Evolutionary conservation across 2,888 invertebrate genomes (phyloP).

Genomic region (Lasioglossum pauxillum): DNA sequence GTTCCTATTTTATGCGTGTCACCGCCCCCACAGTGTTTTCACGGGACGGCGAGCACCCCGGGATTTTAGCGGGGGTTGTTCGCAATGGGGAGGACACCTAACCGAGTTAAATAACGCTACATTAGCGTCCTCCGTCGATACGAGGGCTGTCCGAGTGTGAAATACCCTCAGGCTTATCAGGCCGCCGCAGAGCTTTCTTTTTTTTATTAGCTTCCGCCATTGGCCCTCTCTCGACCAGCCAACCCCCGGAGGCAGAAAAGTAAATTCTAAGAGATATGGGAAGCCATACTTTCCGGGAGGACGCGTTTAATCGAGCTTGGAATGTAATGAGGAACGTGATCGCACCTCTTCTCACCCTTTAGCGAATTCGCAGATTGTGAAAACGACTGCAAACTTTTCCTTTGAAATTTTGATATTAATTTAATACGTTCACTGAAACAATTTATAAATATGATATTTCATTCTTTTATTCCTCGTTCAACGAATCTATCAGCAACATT

Average conservation of each 20-base stretch:
- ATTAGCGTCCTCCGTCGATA: constrained; percentile 81
- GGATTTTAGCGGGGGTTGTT: constrained; percentile 63
- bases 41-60: constrained; percentile 83
- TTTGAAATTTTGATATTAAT: not conserved
- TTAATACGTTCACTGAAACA: not conserved
- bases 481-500: not conserved
- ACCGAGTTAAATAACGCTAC: constrained; percentile 84
- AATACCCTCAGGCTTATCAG: constrained; percentile 84
- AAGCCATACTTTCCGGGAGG: constrained; percentile 37
- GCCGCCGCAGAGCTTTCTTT: constrained; percentile 78
- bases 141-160: constrained; percentile 83
- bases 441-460: not conserved
- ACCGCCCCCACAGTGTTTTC: constrained; percentile 83
- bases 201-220: constrained; percentile 74
- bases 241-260: constrained; percentile 8
- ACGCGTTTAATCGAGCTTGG: constrained; percentile 56
- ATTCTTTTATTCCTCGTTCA: not conserved
- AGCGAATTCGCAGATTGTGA: not conserved
- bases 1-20: constrained; percentile 80
- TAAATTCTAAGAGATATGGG: constrained; percentile 21
- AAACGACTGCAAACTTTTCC: not conserved
- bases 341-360: not conserved
- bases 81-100: constrained; percentile 71
- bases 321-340: constrained; percentile 23
- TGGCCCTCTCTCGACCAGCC: constrained; percentile 25